A percentile compares a stretch with the other conserved stretches of the same genome.
Conservation (phyloP, 2,797 vertebrate genomes). For the Bucorvus abyssinicus region DNA sequence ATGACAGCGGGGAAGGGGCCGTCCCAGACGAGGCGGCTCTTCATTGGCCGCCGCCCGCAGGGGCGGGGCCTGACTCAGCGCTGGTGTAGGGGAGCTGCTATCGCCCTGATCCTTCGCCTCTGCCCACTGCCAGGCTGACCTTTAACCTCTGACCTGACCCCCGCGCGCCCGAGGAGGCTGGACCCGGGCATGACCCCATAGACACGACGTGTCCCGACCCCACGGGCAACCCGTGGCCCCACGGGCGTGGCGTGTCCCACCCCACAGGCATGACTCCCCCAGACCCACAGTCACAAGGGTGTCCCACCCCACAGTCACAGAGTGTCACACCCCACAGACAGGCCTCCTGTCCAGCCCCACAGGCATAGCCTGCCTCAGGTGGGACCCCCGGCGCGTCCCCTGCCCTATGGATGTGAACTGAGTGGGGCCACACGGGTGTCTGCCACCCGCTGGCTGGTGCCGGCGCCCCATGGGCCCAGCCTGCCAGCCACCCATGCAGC, state of each 20-base stretch:
- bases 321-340: no score
- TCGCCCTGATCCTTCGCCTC: background rate
- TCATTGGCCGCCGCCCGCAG: background rate
- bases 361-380: background rate
- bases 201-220: no score
- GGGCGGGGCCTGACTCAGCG: background rate
- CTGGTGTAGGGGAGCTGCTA: background rate
- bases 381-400: rapidly evolving
- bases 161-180: no score
- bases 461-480: rapidly evolving
- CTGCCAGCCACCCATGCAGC: background rate
- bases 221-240: no score
- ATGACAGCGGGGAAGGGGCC: conserved; percentile 42
- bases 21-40: rapidly evolving
- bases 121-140: background rate
- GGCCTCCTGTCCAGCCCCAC: background rate
- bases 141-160: no score
- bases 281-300: background rate
- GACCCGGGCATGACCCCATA: background rate
- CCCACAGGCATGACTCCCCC: background rate
- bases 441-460: no score
- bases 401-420: background rate
- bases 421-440: background rate
- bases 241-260: background rate
- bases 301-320: background rate